These are phyloP conservation scores for Spheniscus mendiculus DNA, from an alignment of 2,113 vertebrate species.

Conservation along the genomic window DNA sequence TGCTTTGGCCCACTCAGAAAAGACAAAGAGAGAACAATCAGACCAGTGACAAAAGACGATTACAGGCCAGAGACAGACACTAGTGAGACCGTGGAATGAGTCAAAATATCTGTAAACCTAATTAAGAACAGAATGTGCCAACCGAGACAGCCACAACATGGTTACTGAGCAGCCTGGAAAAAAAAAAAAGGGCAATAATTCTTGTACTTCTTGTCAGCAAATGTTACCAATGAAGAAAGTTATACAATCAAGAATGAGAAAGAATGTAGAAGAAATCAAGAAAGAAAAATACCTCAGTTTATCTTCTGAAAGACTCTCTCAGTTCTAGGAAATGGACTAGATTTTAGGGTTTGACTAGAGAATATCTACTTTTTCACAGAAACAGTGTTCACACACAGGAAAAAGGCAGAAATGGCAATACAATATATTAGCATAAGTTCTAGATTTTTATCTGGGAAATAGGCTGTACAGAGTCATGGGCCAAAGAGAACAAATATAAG, in stretches of 20 bases:
- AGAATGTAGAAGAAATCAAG: background rate
- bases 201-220: background rate
- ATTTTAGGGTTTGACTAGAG: background rate
- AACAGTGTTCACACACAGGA: background rate
- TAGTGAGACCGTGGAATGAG: background rate
- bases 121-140: slow-evolving; percentile 12
- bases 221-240: background rate
- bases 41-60: background rate
- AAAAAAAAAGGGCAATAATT: background rate
- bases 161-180: background rate
- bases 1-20: background rate
- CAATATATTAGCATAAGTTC: background rate
- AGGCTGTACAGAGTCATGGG: background rate
- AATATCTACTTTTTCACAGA: background rate
- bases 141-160: background rate
- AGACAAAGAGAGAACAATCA: background rate
- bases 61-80: background rate
- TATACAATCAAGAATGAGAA: background rate
- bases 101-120: slow-evolving; percentile 38
- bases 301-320: background rate
- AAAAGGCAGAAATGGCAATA: background rate
- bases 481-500: background rate
- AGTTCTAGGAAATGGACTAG: background rate
- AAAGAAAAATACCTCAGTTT: background rate
- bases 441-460: background rate